Evolutionary conservation across 2,888 invertebrate species (phyloP), one percentile per base, ranked within the genome.

Genomic region (Ophion slaviceki): DNA sequence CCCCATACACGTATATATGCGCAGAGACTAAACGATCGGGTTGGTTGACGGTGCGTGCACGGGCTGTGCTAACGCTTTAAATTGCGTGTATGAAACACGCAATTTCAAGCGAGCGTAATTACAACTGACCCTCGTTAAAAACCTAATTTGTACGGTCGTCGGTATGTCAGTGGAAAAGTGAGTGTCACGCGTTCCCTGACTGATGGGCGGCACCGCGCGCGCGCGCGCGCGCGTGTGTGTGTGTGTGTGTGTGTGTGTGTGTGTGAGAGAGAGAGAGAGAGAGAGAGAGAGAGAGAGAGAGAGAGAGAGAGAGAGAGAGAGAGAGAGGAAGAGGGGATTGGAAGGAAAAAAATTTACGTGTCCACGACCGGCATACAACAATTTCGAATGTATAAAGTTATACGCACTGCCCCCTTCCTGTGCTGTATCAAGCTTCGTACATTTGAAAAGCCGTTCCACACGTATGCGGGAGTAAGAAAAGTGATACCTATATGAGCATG

Each of bases 71-170:
- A n/a, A n/a, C n/a, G n/a, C n/a, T n/a, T n/a, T n/a, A n/a, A n/a
- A n/a, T n/a, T n/a, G n/a, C n/a, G n/a, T n/a, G 78, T 81, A 82
- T 86, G 79, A 72, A 87, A 86, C 87, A 85, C 84, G 87, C 85
- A 82, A 87, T 87, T 87, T 74, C 79, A 68, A 81, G 74, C 71
- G 77, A 78, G 82, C 87, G 86, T 88, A 88, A 91, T 89, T 89
- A 85, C 87, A 84, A 80, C 87, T 89, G 88, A 80, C 86, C 74
- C 86, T 88, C 85, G 88, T 90, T 89, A 89, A 90, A 88, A 89
- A 90, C 82, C 86, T 89, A 88, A 89, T 90, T 89, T 88, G 86
- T 87, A 89, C 88, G 85, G 87, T 88, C 82, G 82, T 81, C 70
- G 74, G 71, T 82, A 81, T 80, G 72, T 59, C 61, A 80, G 74